A percentile compares a stretch with the other conserved stretches of the same genome.
Conservation (phyloP, 2,113 vertebrate genomes). For the Mirza zaza region DNA sequence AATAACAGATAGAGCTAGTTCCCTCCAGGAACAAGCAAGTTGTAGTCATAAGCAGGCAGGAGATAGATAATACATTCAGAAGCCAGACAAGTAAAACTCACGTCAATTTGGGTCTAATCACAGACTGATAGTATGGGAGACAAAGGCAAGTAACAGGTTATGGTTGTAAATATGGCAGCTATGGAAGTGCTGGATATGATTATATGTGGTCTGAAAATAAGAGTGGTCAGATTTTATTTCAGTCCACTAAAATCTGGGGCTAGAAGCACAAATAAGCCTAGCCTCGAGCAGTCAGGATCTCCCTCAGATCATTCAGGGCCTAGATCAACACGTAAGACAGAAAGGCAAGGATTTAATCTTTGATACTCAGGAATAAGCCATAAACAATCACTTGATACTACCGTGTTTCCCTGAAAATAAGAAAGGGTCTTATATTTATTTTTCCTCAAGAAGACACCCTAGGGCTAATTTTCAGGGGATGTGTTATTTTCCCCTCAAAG, state of each 20-base stretch:
- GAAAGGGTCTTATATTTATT: too few species aligned
- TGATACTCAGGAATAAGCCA: background rate
- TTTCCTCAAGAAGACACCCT: too few species aligned
- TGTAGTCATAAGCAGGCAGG: background rate
- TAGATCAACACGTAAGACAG: background rate
- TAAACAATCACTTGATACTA: background rate
- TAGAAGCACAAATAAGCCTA: background rate
- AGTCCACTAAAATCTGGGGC: background rate
- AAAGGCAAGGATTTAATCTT: background rate
- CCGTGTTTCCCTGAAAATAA: too few species aligned
- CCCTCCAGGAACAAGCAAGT: background rate
- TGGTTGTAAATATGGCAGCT: background rate
- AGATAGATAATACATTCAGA: background rate
- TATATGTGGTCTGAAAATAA: background rate
- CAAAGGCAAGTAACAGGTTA: background rate
- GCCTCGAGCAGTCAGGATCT: background rate
- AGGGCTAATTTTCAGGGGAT: too few species aligned
- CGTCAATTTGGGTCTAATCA: background rate
- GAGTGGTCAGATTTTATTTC: background rate
- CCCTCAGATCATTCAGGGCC: background rate
- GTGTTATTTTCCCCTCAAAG: too few species aligned
- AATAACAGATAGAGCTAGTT: background rate
- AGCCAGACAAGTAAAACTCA: background rate
- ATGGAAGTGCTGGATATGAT: background rate
- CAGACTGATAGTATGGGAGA: background rate